phyloP scores from a whole-genome alignment of 2,888 invertebrate genomes.

The Orthosia incerta region DNA sequence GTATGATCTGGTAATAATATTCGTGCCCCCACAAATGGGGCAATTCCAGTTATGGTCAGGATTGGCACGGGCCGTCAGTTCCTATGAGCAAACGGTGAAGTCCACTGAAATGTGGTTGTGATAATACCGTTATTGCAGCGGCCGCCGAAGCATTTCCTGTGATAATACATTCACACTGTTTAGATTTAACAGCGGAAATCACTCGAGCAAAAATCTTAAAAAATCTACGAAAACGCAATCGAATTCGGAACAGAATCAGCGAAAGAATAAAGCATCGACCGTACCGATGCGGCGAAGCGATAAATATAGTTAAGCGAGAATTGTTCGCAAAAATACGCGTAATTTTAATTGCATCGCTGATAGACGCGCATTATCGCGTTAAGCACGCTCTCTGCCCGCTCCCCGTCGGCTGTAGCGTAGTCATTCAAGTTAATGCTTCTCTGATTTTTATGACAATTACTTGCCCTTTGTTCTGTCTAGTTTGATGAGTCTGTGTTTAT shows the following conservation, averaged over 20 bases:
- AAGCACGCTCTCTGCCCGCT: constrained; percentile 71
- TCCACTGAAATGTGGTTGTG: no score
- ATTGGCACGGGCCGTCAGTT: no score
- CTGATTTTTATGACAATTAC: constrained; percentile 71
- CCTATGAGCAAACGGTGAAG: no score
- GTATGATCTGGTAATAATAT: no score
- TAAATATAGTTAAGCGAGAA: constrained; percentile 77
- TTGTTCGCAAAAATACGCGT: constrained; percentile 82
- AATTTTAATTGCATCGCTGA: constrained; percentile 82
- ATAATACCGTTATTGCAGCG: no score
- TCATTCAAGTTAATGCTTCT: constrained; percentile 62
- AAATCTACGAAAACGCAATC: constrained; percentile 42
- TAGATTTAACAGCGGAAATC: background rate
- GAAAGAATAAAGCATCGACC: constrained; percentile 58
- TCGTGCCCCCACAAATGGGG: no score
- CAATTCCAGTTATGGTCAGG: no score
- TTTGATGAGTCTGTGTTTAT: constrained; percentile 46
- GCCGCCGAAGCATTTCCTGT: no score
- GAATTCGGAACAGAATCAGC: constrained; percentile 43
- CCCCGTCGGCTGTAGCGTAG: constrained; percentile 47
- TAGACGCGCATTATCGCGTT: constrained; percentile 79
- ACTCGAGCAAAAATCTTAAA: background rate
- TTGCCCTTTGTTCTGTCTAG: constrained; percentile 57
- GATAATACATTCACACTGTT: no score
- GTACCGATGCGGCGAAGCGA: constrained; percentile 70